Evolutionary conservation across 2,888 invertebrate genomes (phyloP), one percentile per base, ranked within the genome.

Genomic region (Netelia fuscicornis): DNA sequence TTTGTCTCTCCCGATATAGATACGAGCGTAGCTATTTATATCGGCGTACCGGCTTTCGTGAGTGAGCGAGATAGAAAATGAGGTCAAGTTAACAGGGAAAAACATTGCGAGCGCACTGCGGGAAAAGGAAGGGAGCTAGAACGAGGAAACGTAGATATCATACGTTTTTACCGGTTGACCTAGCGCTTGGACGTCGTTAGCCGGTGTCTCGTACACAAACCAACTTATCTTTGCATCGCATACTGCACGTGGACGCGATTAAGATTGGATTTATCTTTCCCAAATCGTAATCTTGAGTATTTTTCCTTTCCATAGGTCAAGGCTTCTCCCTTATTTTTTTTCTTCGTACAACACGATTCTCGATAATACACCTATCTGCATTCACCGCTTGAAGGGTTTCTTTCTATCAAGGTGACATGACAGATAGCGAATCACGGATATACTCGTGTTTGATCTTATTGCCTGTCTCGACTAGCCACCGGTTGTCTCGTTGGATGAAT

Each of bases 321-420:
- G 90, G 90, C 89, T 81, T 80, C 75, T 74, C 48, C 58, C 62
- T 68, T 48, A 64, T 70, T 64, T 70, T 64, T 70, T 23, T 17
- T 58, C 30, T 48, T 88, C 88, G 87, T 86, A 37, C 3, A 37
- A 37, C 87, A 86, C 86, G 48, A 48, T 48, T 48, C 48, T 86
- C 86, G 71, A 79, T 72, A 70, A 79, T 62, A 68, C 68, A 56
- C 62, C 80, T 85, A 89, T 91, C 89, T 90, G 88, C 90, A 91
- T 90, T 89, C 90, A 6, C 87, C 84, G 86, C 81, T 86, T 86
- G 81, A 91, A 89, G 87, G 91, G 91, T 89, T 91, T 92, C 91
- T 80, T 78, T 58, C 56, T 90, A 91, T 92, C 90, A 90, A 91
- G 91, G 88, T 88, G 75, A 85, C 88, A 89, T 87, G 87, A 87